Conservation (phyloP, 2,113 vertebrate species). For the Stigmatopora argus region DNA sequence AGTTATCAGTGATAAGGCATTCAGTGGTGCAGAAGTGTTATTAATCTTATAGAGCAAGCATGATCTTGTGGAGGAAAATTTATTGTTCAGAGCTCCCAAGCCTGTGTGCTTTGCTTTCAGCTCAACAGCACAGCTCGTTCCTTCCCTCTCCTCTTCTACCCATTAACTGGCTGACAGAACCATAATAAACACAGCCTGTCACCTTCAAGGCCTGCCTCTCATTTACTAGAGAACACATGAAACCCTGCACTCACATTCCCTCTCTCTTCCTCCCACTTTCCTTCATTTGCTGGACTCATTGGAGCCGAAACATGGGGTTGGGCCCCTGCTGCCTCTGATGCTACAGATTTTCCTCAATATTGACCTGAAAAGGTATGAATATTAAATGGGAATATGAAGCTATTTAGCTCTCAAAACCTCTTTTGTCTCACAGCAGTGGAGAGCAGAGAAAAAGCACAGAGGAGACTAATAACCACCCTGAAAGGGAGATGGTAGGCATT, state of each 20-base stretch:
- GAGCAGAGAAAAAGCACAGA: slow-evolving; percentile 42
- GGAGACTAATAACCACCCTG: slow-evolving; percentile 35
- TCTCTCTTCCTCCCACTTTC: slow-evolving; percentile 35
- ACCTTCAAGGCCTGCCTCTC: slow-evolving; percentile 74
- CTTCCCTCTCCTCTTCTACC: slow-evolving; percentile 58
- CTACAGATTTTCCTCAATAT: slow-evolving; percentile 67
- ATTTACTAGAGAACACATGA: slow-evolving; percentile 73
- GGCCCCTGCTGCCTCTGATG: slow-evolving; percentile 55
- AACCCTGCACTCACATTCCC: slow-evolving; percentile 46
- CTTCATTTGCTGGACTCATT: slow-evolving; percentile 65
- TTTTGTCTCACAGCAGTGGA: slow-evolving; percentile 54
- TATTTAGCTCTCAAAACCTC: slow-evolving; percentile 51
- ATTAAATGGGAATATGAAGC: slow-evolving; percentile 73
- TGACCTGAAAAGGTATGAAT: slow-evolving; percentile 74
- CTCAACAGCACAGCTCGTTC: slow-evolving; percentile 54
- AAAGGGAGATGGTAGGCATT: slow-evolving; percentile 52
- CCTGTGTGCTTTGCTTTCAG: slow-evolving; percentile 49
- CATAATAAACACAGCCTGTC: slow-evolving; percentile 79
- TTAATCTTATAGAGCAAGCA: slow-evolving; percentile 43
- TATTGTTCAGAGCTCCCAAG: slow-evolving; percentile 52
- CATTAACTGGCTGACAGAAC: slow-evolving; percentile 78
- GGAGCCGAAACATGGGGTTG: slow-evolving; percentile 73
- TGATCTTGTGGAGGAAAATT: slow-evolving; percentile 37
- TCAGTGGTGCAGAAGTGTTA: slow-evolving; percentile 29
- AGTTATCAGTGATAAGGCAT: slow-evolving; percentile 9